Evolutionary conservation across 2,797 vertebrate species (phyloP), one percentile per base, ranked within the genome.

Genomic region (Nannoperca australis): DNA sequence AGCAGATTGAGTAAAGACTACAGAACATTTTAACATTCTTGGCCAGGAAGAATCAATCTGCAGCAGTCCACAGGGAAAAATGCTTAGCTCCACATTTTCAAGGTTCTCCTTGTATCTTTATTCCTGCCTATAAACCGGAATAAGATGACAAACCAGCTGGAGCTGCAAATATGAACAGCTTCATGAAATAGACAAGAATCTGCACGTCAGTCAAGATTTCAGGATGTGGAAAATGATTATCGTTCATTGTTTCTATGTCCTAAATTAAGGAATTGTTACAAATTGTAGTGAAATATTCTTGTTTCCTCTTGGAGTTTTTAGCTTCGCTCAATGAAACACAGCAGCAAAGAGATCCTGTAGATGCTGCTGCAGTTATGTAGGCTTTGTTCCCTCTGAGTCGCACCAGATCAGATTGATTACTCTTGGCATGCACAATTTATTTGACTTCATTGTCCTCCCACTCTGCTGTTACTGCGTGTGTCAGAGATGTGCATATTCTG

Each of bases 401-500:
- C 83, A 85, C 71, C 82, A 78, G 65, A 91, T 87, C 82, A 92
- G 87, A 94, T 91, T 93, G 91, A 94, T 94, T 87, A 90, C 84
- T 90, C 85, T 83, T 91, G 92, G 89, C 93, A 90, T 87, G 89
- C 85, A 87, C 90, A 90, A 92, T 94, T 93, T 85, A 93, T 94
- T 92, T 91, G 90, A 93, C 90, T 93, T 91, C 89, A 91, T 86
- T 90, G 91, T 92, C 92, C 92, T 91, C 92, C 92, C 88, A 92
- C 92, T 86, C 79, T 63, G 79, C 76, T 86, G 71, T 87, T 83
- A 72, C 79, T 78, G 85, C 87, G 84, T 82, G 76, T 94, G 86
- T 89, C 88, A 88, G 76, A 77, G 83, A 79, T 83, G 85, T 85
- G 79, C 89, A 81, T 81, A 77, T 70, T 73, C 66, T 88, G 68